These are phyloP conservation scores for Bombycilla garrulus DNA, from an alignment of 2,113 vertebrate species.

Conservation along the genomic window DNA sequence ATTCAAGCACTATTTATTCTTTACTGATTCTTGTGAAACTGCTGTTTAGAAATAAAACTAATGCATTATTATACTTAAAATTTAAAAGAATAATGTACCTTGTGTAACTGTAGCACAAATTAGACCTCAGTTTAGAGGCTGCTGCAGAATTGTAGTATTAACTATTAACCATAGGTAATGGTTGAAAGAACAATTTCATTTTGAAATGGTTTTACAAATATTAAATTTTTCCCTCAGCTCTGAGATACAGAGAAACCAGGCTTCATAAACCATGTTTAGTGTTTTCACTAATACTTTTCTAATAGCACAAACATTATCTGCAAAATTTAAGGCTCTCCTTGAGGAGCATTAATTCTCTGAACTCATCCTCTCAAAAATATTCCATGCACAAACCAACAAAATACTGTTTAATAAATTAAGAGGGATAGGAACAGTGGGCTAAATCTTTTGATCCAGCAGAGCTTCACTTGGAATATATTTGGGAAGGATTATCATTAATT, in stretches of 20 bases:
- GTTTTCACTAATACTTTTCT: neutral
- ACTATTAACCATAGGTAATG: neutral
- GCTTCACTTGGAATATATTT: conserved; percentile 22
- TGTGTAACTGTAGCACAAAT: neutral
- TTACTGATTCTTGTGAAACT: neutral
- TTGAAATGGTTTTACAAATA: neutral
- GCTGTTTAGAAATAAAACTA: neutral
- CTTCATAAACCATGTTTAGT: neutral
- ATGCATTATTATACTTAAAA: neutral
- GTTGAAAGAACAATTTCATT: neutral
- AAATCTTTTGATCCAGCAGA: conserved; percentile 49
- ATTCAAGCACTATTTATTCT: neutral
- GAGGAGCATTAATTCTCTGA: neutral
- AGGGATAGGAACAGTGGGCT: neutral
- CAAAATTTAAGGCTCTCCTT: conserved; percentile 13
- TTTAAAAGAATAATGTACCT: neutral
- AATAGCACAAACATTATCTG: neutral
- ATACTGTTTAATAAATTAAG: conserved; percentile 12
- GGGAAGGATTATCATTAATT: conserved; percentile 26
- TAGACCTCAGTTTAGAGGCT: neutral
- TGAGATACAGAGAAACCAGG: neutral
- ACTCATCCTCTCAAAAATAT: conserved; percentile 16
- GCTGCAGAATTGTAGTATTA: neutral
- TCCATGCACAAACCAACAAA: neutral
- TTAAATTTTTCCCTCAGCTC: neutral